phyloP scores from a whole-genome alignment of 2,113 vertebrate species.

The Mastomys coucha region DNA sequence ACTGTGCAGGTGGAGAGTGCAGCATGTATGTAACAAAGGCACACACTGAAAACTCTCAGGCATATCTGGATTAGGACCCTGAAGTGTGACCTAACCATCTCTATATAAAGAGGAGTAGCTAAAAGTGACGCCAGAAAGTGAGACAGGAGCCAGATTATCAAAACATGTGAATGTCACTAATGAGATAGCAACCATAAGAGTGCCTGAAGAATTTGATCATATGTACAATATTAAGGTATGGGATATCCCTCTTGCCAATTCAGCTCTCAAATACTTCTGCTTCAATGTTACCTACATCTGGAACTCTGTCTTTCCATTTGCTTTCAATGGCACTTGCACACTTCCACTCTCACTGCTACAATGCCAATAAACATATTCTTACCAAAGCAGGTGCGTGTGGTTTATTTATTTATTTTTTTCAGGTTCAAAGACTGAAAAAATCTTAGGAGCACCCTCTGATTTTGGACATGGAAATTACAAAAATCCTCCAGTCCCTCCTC shows the following conservation, averaged over 20 bases:
- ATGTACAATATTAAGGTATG: background rate
- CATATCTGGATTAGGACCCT: background rate
- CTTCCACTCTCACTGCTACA: background rate
- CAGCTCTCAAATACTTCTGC: background rate
- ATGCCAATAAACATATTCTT: background rate
- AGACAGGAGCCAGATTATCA: background rate
- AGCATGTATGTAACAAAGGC: background rate
- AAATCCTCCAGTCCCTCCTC: background rate
- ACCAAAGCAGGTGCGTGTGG: background rate
- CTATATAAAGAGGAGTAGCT: background rate
- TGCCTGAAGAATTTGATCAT: background rate
- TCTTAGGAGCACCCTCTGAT: constrained; percentile 3
- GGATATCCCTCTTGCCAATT: background rate
- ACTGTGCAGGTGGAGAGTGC: background rate
- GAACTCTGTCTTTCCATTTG: background rate
- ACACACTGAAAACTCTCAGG: background rate
- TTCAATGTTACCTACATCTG: background rate
- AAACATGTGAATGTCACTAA: background rate
- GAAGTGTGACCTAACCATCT: background rate
- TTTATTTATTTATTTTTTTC: background rate
- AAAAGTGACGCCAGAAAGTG: background rate
- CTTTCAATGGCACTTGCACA: background rate
- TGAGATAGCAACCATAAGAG: background rate
- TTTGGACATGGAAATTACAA: background rate
- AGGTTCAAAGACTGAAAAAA: background rate